Percentiles rank a stretch among this genome's conserved stretches.
Conservation (phyloP, 2,113 vertebrate species). For the Diphyllodes magnificus region DNA sequence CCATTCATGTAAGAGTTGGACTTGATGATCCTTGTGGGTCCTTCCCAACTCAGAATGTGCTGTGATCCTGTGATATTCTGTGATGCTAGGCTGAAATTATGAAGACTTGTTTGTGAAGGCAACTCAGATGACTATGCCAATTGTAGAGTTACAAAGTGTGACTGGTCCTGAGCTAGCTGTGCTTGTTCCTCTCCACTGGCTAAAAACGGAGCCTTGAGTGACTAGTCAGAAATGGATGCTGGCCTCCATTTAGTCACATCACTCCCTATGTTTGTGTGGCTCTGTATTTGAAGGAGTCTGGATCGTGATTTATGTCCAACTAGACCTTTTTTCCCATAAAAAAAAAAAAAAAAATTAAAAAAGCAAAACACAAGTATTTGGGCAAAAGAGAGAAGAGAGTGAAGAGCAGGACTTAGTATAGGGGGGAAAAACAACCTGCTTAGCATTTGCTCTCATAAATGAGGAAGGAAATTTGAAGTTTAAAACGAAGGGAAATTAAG, state of each 20-base stretch:
- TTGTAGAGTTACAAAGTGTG: background rate
- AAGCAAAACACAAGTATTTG: background rate
- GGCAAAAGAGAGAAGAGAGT: background rate
- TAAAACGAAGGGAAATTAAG: background rate
- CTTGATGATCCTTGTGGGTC: background rate
- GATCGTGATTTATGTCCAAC: background rate
- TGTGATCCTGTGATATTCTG: background rate
- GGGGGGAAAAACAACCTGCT: background rate
- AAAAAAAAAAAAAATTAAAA: too few species aligned
- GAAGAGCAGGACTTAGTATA: background rate
- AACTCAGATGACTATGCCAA: background rate
- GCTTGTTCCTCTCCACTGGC: background rate
- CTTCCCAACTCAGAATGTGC: background rate
- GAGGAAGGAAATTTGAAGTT: background rate
- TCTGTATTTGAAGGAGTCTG: background rate
- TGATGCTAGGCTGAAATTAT: background rate
- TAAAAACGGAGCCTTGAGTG: background rate
- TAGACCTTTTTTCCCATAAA: background rate
- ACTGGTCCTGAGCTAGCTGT: background rate
- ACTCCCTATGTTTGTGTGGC: background rate
- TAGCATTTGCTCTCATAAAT: background rate
- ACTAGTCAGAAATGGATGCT: background rate
- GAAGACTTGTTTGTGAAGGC: background rate
- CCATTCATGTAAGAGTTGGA: background rate
- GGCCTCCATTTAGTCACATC: background rate